Percentiles rank a stretch among this genome's conserved stretches.
Conservation (phyloP, 2,888 invertebrate genomes). For the Theretra japonica region DNA sequence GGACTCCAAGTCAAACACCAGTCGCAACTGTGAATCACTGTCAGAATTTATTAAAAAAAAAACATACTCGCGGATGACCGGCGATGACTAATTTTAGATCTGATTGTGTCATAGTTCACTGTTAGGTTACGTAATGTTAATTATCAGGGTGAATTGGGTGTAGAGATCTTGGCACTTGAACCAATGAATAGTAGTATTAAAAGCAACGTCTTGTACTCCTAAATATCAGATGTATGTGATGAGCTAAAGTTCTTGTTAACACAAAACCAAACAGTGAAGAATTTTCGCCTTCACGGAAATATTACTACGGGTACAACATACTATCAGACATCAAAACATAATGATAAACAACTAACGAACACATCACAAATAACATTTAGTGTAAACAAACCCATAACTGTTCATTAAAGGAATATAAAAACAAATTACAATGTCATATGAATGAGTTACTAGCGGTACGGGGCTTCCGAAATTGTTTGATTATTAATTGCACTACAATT, state of each 20-base stretch:
- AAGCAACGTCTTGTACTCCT: too few relatives aligned
- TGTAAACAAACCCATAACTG: constrained; percentile 38
- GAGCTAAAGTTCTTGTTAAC: neutral
- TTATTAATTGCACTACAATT: neutral
- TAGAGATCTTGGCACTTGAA: too few relatives aligned
- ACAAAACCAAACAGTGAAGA: neutral
- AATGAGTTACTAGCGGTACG: neutral
- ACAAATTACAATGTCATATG: neutral
- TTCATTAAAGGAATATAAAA: constrained; percentile 32
- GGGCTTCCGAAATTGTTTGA: neutral
- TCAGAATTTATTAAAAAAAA: constrained; percentile 36
- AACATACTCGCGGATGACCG: constrained; percentile 35
- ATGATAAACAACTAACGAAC: constrained; percentile 7
- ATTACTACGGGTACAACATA: constrained; percentile 19
- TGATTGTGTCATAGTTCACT: constrained; percentile 30
- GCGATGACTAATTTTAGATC: constrained; percentile 45
- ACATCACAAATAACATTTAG: constrained; percentile 35
- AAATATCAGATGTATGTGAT: too few relatives aligned
- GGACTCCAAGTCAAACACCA: constrained; percentile 48
- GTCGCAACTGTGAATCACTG: constrained; percentile 49
- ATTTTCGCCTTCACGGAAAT: neutral
- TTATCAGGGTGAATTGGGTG: neutral
- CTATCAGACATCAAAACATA: neutral
- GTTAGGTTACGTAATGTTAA: neutral
- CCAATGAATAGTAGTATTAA: too few relatives aligned